Evolutionary conservation across 1,140 invertebrate species (phyloP).

Genomic region (Drosophila repleta): DNA sequence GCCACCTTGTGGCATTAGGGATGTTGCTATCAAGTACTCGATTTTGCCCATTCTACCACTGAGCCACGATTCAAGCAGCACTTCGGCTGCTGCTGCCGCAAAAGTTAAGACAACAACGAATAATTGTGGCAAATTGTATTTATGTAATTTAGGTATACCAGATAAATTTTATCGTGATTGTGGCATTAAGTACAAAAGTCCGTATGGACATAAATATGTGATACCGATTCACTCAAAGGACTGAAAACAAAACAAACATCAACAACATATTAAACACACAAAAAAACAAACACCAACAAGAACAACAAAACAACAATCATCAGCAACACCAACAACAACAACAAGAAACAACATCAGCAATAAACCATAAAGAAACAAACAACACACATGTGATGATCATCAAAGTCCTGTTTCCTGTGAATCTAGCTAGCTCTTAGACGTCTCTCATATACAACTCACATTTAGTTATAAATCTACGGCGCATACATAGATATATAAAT

Average conservation of each 20-base stretch:
- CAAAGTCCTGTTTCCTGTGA: slow-evolving; percentile 80
- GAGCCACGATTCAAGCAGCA: slow-evolving; percentile 84
- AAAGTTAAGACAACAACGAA: slow-evolving; percentile 84
- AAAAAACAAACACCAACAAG: slow-evolving; percentile 10
- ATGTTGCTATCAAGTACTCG: slow-evolving; percentile 90
- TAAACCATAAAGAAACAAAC: slow-evolving; percentile 34
- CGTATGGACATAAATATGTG: slow-evolving; percentile 94
- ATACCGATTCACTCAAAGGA: slow-evolving; percentile 91
- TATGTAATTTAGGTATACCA: slow-evolving; percentile 94
- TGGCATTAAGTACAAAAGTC: slow-evolving; percentile 92
- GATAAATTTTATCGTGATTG: slow-evolving; percentile 90
- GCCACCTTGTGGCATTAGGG: slow-evolving; percentile 87
- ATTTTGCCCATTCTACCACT: slow-evolving; percentile 91
- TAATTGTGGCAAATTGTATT: slow-evolving; percentile 90
- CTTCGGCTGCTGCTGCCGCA: slow-evolving; percentile 45
- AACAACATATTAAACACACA: slow-evolving; percentile 40
- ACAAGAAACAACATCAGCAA: slow-evolving; percentile 44
- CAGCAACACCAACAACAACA: slow-evolving; percentile 43
- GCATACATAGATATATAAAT: slow-evolving; percentile 35
- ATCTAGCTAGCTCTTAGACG: slow-evolving; percentile 73
- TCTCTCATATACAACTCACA: slow-evolving; percentile 68
- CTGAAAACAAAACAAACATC: slow-evolving; percentile 63
- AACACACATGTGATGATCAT: slow-evolving; percentile 78
- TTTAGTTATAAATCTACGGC: slow-evolving; percentile 58
- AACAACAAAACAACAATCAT: slow-evolving; percentile 40